A percentile compares a stretch with the other conserved stretches of the same genome.
phyloP scores from a whole-genome alignment of 2,888 invertebrate species.

The Drosophila barbarae region DNA sequence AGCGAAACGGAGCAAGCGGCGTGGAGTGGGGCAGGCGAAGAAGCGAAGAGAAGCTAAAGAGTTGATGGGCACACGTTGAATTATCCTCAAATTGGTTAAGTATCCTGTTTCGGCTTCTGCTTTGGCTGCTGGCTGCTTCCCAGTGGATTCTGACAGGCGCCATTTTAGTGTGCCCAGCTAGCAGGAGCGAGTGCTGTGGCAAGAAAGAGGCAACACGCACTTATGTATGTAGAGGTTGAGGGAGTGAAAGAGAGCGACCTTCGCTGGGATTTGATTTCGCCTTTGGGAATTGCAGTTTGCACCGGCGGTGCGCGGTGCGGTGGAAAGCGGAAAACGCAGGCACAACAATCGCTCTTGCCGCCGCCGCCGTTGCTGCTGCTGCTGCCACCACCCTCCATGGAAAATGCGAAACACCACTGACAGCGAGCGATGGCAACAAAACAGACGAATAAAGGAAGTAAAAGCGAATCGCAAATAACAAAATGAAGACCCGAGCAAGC shows the following conservation, averaged over 20 bases:
- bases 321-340: slow-evolving; percentile 17
- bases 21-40: slow-evolving; percentile 2
- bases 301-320: slow-evolving; percentile 22
- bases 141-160: slow-evolving; percentile 57
- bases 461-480: slow-evolving; percentile 66
- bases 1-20: slow-evolving; percentile 15
- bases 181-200: slow-evolving; percentile 6
- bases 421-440: slow-evolving; percentile 38
- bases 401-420: slow-evolving; percentile 47
- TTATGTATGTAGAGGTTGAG: not conserved
- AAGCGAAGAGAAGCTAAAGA: slow-evolving; percentile 17
- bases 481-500: slow-evolving; percentile 51
- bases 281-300: slow-evolving; percentile 30
- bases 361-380: slow-evolving; percentile 28
- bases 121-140: not conserved
- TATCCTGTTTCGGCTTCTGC: slow-evolving; percentile 25
- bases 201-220: slow-evolving; percentile 2
- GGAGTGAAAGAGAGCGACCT: slow-evolving; percentile 3
- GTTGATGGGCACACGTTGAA: slow-evolving; percentile 26
- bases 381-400: slow-evolving; percentile 58
- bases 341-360: slow-evolving; percentile 8
- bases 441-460: slow-evolving; percentile 68
- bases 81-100: slow-evolving; percentile 34
- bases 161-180: slow-evolving; percentile 50
- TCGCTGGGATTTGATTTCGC: slow-evolving; percentile 19